Conservation (phyloP, 2,888 invertebrate genomes). For the Cantharis lateralis region DNA sequence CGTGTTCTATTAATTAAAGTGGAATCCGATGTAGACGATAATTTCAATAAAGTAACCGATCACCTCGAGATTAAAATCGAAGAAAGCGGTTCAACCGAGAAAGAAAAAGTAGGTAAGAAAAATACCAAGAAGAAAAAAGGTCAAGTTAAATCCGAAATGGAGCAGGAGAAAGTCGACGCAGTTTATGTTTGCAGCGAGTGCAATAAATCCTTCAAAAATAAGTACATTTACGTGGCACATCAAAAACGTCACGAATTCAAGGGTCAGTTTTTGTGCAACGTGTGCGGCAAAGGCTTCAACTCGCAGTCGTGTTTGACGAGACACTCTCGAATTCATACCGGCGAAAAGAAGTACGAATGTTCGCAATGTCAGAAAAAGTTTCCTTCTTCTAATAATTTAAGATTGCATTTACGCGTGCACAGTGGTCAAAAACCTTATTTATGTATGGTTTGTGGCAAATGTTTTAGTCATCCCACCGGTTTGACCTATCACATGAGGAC, state of each 20-base stretch:
- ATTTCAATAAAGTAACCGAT: background rate
- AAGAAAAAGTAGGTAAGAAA: background rate
- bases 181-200: slow-evolving; percentile 39
- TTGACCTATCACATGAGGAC: slow-evolving; percentile 41
- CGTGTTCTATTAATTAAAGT: background rate
- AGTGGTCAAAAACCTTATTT: slow-evolving; percentile 35
- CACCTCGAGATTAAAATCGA: background rate
- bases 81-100: background rate
- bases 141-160: background rate
- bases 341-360: slow-evolving; percentile 38
- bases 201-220: slow-evolving; percentile 45
- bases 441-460: slow-evolving; percentile 40
- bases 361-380: slow-evolving; percentile 33
- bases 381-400: slow-evolving; percentile 36
- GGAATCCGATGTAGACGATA: background rate
- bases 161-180: background rate
- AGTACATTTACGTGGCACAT: slow-evolving; percentile 43
- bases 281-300: slow-evolving; percentile 37
- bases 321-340: slow-evolving; percentile 39
- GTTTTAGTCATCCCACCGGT: slow-evolving; percentile 37
- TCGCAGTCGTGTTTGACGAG: slow-evolving; percentile 35
- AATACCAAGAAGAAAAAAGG: background rate
- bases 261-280: slow-evolving; percentile 42
- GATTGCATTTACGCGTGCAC: slow-evolving; percentile 34
- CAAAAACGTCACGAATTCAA: slow-evolving; percentile 38